Base-by-base conservation (phyloP, 2,888 invertebrate genomes). In the Ectobius pallidus region DNA sequence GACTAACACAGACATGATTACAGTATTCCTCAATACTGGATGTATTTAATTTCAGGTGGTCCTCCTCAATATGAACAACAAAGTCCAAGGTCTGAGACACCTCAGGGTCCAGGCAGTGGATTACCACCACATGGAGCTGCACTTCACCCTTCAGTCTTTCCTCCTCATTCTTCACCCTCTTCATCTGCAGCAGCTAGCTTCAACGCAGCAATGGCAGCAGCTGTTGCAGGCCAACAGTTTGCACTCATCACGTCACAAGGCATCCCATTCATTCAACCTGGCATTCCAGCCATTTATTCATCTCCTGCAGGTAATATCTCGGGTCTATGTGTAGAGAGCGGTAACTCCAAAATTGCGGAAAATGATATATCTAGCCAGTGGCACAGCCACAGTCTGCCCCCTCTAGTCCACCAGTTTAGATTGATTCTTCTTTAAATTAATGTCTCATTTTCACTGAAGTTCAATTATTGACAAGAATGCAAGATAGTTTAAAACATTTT, bases 231-330 rank as follows among this genome's bases (percentile, higher is more conserved):
- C 73, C 85, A 85, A 74, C 85, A 85, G 75, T 81, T 85, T 42
- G 85, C 85, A 1, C 79, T 85, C 75, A 85, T 85, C 82, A 85
- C 85, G 70, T 85, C 84, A 52, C 84, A 84, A 27, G 81, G 85
- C 20, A 83, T 85, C 83, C 85, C 3, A 9, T 85, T 85, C 77
- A 80, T 85, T 69, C 84, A 84, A 46, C 85, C 84, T 73, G 83
- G 83, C 55, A 85, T 85, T 81, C 85, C 85, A 70, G 82, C 82
- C 11, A 81, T 81, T 52, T 81, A 81, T 74, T 78, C 80, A 1
- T 80, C 80, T 4, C 81, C 79, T 3, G 78, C 80, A 34, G 79
- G 79, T 78, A 72, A 75, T 75, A 58, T 34, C 34, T 7, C 34
- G n/a, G n/a, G n/a, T n/a, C n/a, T n/a, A n/a, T n/a, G n/a, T n/a